Evolutionary conservation across 2,888 invertebrate species (phyloP).

Genomic region (Nomada fabriciana): DNA sequence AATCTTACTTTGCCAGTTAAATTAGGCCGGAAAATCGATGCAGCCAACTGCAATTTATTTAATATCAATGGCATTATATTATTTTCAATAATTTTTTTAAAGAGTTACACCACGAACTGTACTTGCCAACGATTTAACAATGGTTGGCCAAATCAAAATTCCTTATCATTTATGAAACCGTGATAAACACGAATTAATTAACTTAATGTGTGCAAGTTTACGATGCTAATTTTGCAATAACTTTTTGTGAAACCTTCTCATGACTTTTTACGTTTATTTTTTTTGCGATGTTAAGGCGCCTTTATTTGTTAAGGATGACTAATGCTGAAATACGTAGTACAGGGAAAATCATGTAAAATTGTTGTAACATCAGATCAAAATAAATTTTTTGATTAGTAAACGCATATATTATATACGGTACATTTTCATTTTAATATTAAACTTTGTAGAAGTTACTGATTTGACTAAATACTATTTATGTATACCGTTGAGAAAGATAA

Average conservation of each 20-base stretch:
- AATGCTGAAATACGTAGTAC: background rate
- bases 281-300: background rate
- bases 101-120: background rate
- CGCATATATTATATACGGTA: background rate
- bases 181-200: background rate
- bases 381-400: background rate
- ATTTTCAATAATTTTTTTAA: background rate
- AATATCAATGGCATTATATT: conserved; percentile 70
- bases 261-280: background rate
- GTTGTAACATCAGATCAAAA: background rate
- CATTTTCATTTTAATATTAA: conserved; percentile 2
- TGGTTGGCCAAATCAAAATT: background rate
- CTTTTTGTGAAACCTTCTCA: background rate
- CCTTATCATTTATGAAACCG: background rate
- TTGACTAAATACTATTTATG: conserved; percentile 27
- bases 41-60: conserved; percentile 62
- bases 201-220: background rate
- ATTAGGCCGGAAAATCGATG: conserved; percentile 56
- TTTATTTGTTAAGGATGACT: background rate
- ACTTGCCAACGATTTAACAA: background rate
- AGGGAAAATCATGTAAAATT: background rate
- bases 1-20: conserved; percentile 71
- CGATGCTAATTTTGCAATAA: background rate
- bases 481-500: background rate
- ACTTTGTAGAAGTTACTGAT: conserved; percentile 29